These are phyloP conservation scores for Crotalus helleri DNA, from an alignment of 2,113 vertebrate species.

Conservation along the genomic window DNA sequence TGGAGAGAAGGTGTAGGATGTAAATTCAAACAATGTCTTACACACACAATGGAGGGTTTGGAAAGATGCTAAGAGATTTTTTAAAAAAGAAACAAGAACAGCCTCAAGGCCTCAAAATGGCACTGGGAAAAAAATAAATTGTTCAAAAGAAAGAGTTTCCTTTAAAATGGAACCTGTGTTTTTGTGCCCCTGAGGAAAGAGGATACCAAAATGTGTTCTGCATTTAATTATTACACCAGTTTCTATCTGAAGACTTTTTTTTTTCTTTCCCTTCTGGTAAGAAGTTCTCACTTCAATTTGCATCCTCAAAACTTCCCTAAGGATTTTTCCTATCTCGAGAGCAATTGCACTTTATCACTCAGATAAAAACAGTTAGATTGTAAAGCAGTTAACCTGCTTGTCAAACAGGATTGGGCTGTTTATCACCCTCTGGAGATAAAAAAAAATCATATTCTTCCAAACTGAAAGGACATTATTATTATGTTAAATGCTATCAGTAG, in stretches of 20 bases:
- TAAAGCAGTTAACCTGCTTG: background rate
- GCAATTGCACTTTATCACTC: background rate
- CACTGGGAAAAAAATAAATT: background rate
- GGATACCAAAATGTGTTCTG: background rate
- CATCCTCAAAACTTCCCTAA: background rate
- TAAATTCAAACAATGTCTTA: background rate
- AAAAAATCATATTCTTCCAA: background rate
- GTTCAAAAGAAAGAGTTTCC: background rate
- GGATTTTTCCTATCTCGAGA: background rate
- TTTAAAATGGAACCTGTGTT: background rate
- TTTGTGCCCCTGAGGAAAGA: background rate
- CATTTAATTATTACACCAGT: background rate
- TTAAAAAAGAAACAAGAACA: background rate
- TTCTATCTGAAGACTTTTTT: background rate
- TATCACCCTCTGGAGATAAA: background rate
- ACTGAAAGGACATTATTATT: background rate
- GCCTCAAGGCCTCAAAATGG: background rate
- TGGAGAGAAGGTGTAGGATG: background rate
- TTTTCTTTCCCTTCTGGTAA: background rate
- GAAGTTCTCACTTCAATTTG: background rate
- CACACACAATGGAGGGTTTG: background rate
- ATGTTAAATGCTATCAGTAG: background rate
- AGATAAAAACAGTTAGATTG: background rate
- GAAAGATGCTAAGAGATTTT: background rate
- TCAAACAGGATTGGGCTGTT: background rate